Evolutionary conservation across 2,888 invertebrate species (phyloP).

Genomic region (Tiliacea aurago): DNA sequence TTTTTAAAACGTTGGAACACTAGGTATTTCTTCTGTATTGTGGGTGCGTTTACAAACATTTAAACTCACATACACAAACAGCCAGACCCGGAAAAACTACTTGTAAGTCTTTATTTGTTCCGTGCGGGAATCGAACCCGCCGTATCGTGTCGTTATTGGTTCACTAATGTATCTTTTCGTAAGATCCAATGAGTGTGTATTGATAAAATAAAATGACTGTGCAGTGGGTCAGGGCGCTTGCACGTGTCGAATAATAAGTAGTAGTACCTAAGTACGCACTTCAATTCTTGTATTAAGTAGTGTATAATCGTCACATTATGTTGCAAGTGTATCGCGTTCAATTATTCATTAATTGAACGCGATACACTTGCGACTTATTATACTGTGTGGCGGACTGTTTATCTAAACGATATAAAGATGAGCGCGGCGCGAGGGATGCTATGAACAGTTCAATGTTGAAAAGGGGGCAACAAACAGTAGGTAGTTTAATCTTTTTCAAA

Average conservation of each 20-base stretch:
- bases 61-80: no score
- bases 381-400: slow-evolving; percentile 53
- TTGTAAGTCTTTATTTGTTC: no score
- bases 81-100: no score
- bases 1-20: no score
- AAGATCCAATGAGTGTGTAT: not conserved
- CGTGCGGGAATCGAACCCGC: no score
- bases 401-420: slow-evolving; percentile 66
- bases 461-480: slow-evolving; percentile 18
- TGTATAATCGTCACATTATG: slow-evolving; percentile 34
- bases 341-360: slow-evolving; percentile 7
- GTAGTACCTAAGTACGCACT: not conserved
- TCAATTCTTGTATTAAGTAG: slow-evolving; percentile 8
- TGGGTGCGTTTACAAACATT: no score
- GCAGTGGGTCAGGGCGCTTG: not conserved
- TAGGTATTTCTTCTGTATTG: no score
- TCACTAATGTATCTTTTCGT: not conserved
- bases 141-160: no score
- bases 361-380: not conserved
- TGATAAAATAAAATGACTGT: not conserved
- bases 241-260: slow-evolving; percentile 24
- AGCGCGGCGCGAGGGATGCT: slow-evolving; percentile 18
- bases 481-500: not conserved
- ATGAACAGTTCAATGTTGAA: not conserved
- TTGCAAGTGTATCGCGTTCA: slow-evolving; percentile 40